These are phyloP conservation scores for Cryptophagus acutangulus DNA, from an alignment of 2,888 invertebrate genomes.

Conservation along the genomic window DNA sequence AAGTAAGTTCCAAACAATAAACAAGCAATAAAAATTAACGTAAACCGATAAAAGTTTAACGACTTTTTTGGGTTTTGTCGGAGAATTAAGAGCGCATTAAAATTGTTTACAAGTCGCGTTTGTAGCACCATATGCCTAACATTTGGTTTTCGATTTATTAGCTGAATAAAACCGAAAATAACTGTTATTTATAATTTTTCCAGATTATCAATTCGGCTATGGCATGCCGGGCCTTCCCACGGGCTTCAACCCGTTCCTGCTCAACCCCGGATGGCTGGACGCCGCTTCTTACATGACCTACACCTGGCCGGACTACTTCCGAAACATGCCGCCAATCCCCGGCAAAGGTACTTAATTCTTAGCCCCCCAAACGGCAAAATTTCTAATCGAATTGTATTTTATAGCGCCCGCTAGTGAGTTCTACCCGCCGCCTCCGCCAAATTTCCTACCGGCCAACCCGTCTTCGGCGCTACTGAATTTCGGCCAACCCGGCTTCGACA, in stretches of 20 bases:
- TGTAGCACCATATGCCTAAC: conserved; percentile 32
- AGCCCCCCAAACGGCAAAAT: too few species aligned
- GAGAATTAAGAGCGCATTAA: conserved; percentile 31
- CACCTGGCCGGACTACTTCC: conserved; percentile 65
- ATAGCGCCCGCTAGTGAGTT: background rate
- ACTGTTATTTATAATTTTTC: conserved; percentile 31
- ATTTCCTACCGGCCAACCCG: conserved; percentile 27
- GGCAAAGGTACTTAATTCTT: too few species aligned
- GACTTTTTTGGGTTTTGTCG: conserved; percentile 39
- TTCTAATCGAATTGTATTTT: too few species aligned
- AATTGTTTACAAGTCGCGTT: conserved; percentile 25
- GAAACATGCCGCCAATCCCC: conserved; percentile 31
- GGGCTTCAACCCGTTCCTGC: conserved; percentile 58
- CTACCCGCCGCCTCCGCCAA: conserved; percentile 24
- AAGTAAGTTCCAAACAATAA: conserved; percentile 57
- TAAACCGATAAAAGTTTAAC: conserved; percentile 33
- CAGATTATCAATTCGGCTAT: conserved; percentile 77
- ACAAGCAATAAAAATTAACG: conserved; percentile 16
- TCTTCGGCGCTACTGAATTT: conserved; percentile 16
- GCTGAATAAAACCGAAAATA: conserved; percentile 25
- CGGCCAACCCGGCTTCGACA: conserved; percentile 24
- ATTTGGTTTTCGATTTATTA: conserved; percentile 32
- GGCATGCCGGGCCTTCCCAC: conserved; percentile 57
- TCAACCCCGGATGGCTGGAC: conserved; percentile 72
- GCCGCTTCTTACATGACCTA: conserved; percentile 78